Percentiles rank a stretch among this genome's conserved stretches.
Conservation (phyloP, 2,888 invertebrate genomes). For the Sericinus montela region DNA sequence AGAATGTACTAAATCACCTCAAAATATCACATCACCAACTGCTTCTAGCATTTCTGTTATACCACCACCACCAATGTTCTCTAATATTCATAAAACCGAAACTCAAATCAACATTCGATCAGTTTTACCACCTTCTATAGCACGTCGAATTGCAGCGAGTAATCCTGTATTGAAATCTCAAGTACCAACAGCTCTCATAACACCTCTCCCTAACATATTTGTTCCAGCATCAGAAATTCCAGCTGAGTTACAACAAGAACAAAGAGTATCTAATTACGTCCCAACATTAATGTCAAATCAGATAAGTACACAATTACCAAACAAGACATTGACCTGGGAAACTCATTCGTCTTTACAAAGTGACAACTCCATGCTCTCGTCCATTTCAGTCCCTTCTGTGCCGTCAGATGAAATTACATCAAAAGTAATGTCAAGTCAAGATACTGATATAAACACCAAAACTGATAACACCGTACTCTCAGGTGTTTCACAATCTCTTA, state of each 20-base stretch:
- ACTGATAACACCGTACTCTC: not conserved
- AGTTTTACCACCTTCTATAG: conserved; percentile 64
- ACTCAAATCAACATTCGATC: conserved; percentile 41
- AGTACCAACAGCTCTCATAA: conserved; percentile 24
- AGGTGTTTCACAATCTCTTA: conserved; percentile 2
- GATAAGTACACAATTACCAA: not conserved
- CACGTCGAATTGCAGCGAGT: conserved; percentile 55
- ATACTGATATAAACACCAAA: not conserved
- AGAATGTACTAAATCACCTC: not conserved
- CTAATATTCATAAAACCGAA: conserved; percentile 40
- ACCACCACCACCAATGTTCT: conserved; percentile 69
- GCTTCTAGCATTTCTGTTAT: conserved; percentile 38
- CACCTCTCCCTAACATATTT: conserved; percentile 47
- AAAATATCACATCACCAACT: conserved; percentile 3
- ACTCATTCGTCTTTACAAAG: too few species aligned
- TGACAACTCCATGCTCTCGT: too few species aligned
- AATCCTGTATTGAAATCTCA: conserved; percentile 53
- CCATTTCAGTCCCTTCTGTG: not conserved
- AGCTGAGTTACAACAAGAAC: not conserved
- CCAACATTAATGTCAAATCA: not conserved
- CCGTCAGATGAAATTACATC: conserved; percentile 5
- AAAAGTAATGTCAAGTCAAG: not conserved
- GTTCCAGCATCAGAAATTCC: conserved; percentile 37
- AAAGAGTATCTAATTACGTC: not conserved
- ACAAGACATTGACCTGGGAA: too few species aligned